Base-by-base conservation (phyloP, 1,140 invertebrate species). In the Drosophila pseudoananassae region DNA sequence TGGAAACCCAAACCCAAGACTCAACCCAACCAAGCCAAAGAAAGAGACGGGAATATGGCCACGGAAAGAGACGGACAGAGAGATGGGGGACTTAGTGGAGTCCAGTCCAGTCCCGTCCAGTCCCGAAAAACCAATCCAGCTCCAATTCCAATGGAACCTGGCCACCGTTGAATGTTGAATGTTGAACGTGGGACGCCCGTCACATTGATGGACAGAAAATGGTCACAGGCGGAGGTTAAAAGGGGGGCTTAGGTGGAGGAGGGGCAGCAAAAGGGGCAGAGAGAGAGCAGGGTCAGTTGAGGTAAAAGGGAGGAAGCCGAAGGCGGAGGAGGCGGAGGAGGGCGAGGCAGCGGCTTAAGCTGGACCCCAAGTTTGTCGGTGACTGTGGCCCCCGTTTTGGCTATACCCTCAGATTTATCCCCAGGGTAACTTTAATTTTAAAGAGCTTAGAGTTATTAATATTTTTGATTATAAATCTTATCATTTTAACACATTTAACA, bases 121-220 rank as follows among this genome's bases (percentile, higher is more conserved):
- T 56, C 60, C 25, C 12, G 33, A n/a, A n/a, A 43, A 43, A 46
- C 43, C 40, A 51, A 54, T 45, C 47, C 60, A 65, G 54, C 33
- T 15, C 14, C 40, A n/a, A 46, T 46, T 46, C 61, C 60, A 54
- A 66, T 66, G 54, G 55, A 72, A 57, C 51, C 38, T 51, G 43
- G 43, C 50, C 31, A 29, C 61, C 31, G 45, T n/a, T 43, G 49
- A 29, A 38, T 33, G 33, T 43, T 27, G 64, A 45, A 47, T 47
- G 47, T 50, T 46, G 53, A 65, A 83, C 78, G 81, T 87, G 82
- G 78, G 82, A 81, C 82, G 82, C 77, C 77, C 82, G 78, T 87
- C 78, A 85, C 74, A 85, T 87, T 87, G 81, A 85, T 63, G 82
- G 78, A 78, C 82, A 52, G 66, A 60, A 84, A 75, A 66, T 74